Conservation (phyloP, 2,888 invertebrate species). For the Periphyllus acericola region DNA sequence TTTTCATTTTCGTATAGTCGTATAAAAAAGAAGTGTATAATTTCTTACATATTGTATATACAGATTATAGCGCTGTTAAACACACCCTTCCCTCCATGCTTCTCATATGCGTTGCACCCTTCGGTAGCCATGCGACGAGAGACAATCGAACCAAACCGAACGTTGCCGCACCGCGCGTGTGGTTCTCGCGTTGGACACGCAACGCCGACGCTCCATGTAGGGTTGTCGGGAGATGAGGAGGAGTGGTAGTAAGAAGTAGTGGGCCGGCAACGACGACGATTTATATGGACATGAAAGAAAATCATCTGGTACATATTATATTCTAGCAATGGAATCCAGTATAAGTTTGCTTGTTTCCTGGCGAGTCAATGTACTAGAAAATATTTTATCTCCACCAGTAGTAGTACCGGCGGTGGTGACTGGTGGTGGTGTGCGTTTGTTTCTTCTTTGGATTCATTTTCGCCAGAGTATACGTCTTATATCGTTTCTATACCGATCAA, state of each 20-base stretch:
- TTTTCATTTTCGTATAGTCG: background rate
- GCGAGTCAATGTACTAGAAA: constrained; percentile 55
- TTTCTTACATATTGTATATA: background rate
- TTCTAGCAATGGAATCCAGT: constrained; percentile 46
- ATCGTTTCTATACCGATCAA: too few relatives aligned
- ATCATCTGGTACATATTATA: constrained; percentile 34
- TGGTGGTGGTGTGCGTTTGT: background rate
- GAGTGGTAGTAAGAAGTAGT: background rate
- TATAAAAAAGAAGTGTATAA: background rate
- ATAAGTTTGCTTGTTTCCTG: constrained; percentile 39
- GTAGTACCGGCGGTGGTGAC: background rate
- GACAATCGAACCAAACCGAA: constrained; percentile 30
- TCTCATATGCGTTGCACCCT: background rate
- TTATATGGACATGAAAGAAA: constrained; percentile 38
- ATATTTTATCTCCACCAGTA: constrained; percentile 36
- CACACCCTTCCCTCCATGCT: background rate
- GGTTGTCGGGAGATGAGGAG: background rate
- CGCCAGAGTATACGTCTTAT: background rate
- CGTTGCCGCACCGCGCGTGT: background rate
- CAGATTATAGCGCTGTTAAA: background rate
- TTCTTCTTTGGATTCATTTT: background rate
- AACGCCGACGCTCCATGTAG: constrained; percentile 16
- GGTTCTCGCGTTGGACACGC: background rate
- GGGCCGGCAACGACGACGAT: constrained; percentile 5
- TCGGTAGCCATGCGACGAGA: background rate